Evolutionary conservation across 1,140 invertebrate genomes (phyloP).

Genomic region (Micrasema longulum): DNA sequence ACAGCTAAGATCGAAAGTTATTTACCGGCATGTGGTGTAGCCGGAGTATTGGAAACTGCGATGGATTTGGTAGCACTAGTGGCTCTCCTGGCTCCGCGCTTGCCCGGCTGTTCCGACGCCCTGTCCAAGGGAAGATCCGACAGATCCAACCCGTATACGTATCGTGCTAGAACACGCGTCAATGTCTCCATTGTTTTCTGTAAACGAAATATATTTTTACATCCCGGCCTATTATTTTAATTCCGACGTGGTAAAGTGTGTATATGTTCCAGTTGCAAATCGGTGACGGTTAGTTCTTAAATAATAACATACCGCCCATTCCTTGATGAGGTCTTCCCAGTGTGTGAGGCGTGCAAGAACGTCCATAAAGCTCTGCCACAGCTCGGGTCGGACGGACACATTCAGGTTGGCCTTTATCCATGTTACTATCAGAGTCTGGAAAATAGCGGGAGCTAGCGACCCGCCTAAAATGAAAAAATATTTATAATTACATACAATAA

Average conservation of each 20-base stretch:
- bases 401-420: conserved; percentile 98
- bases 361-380: conserved; percentile 95
- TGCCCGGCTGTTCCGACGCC: conserved; percentile 85
- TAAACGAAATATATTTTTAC: conserved; percentile 50
- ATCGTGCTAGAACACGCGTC: conserved; percentile 90
- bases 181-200: conserved; percentile 97
- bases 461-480: too few species aligned
- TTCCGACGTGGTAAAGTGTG: too few species aligned
- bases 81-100: conserved; percentile 67
- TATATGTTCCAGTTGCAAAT: too few species aligned
- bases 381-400: conserved; percentile 85
- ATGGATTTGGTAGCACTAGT: conserved; percentile 39
- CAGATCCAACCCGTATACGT: conserved; percentile 93
- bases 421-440: conserved; percentile 95
- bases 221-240: background rate
- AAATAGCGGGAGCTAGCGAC: conserved; percentile 89
- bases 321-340: conserved; percentile 95
- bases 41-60: conserved; percentile 54
- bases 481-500: too few species aligned
- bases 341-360: conserved; percentile 90
- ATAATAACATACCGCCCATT: conserved; percentile 86
- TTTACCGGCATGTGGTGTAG: conserved; percentile 44
- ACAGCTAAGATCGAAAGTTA: too few species aligned
- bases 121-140: conserved; percentile 89
- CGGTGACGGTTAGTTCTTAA: too few species aligned